phyloP scores from a whole-genome alignment of 2,888 invertebrate genomes.

The Hedya salicella region DNA sequence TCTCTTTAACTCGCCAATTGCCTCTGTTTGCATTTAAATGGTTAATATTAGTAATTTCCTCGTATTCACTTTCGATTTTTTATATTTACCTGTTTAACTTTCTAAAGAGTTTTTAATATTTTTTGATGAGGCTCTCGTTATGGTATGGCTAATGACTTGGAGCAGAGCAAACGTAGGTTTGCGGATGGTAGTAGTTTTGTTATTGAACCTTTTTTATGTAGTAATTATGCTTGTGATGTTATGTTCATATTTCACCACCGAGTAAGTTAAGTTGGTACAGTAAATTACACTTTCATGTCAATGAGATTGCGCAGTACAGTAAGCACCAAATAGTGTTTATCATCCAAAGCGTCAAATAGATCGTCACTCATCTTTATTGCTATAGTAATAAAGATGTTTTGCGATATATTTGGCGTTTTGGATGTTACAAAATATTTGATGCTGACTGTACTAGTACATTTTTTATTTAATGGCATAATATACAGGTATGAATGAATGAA shows the following conservation, averaged over 20 bases:
- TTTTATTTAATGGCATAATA: not conserved
- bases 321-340: too few relatives aligned
- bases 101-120: conserved; percentile 50
- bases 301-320: not conserved
- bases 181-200: not conserved
- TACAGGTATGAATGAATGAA: too few relatives aligned
- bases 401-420: too few relatives aligned
- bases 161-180: conserved; percentile 14
- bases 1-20: conserved; percentile 43
- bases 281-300: conserved; percentile 35
- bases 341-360: too few relatives aligned
- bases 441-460: not conserved
- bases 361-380: too few relatives aligned
- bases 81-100: conserved; percentile 47
- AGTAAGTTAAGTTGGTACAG: not conserved
- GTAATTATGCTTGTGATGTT: not conserved
- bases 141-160: conserved; percentile 23
- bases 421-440: too few relatives aligned
- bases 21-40: conserved; percentile 43
- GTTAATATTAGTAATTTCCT: conserved; percentile 44
- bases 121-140: conserved; percentile 31
- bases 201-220: not conserved
- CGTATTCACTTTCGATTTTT: conserved; percentile 45
- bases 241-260: conserved; percentile 2
- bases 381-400: too few relatives aligned